A percentile compares a stretch with the other conserved stretches of the same genome.
These are phyloP conservation scores for Odocoileus virginianus DNA, from an alignment of 2,113 vertebrate species.

Conservation along the genomic window DNA sequence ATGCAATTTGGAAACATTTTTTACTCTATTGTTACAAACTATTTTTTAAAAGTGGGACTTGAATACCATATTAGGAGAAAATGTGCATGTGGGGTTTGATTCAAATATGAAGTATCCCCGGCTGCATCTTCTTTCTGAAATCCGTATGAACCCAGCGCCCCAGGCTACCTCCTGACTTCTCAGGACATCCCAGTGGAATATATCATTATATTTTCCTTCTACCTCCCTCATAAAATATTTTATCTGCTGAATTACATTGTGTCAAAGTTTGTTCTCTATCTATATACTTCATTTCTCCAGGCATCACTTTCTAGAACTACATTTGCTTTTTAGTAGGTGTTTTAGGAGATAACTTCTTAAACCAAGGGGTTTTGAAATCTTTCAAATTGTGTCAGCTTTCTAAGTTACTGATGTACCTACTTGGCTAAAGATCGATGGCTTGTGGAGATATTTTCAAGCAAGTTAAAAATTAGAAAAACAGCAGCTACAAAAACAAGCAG, in stretches of 20 bases:
- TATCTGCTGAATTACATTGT: not conserved
- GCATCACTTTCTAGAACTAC: not conserved
- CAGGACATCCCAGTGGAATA: not conserved
- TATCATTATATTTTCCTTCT: not conserved
- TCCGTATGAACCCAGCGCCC: accelerated
- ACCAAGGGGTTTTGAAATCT: not conserved
- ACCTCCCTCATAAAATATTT: not conserved
- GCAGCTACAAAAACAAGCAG: not conserved
- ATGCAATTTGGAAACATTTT: not conserved
- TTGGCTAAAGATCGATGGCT: not conserved
- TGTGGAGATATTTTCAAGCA: not conserved
- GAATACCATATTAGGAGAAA: not conserved
- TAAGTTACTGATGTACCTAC: not conserved
- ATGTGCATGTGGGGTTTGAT: not conserved
- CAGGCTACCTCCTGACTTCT: not conserved
- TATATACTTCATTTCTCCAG: not conserved
- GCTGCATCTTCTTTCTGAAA: not conserved
- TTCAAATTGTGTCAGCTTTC: not conserved
- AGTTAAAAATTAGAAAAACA: not conserved
- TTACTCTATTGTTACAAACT: conserved; percentile 5
- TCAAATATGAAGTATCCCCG: not conserved
- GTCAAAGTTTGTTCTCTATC: not conserved
- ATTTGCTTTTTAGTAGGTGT: not conserved
- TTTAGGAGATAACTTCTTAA: not conserved
- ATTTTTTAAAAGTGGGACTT: not conserved